Percentiles rank a stretch among this genome's conserved stretches.
Conservation (phyloP, 2,888 invertebrate genomes). For the Amphipoea oculea region DNA sequence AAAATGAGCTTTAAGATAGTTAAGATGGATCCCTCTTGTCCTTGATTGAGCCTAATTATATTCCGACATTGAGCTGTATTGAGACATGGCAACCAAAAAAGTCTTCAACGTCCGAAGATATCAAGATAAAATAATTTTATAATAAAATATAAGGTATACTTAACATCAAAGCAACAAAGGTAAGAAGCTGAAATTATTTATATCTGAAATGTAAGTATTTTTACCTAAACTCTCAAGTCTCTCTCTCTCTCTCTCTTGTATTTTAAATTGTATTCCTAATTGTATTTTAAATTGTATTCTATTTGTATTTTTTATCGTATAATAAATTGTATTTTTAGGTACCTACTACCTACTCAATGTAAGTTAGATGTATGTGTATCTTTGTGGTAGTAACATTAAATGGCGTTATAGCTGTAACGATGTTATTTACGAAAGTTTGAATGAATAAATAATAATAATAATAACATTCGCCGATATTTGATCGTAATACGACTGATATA, state of each 20-base stretch:
- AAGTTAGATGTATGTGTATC: too few relatives aligned
- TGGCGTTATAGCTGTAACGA: too few relatives aligned
- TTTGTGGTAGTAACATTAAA: too few relatives aligned
- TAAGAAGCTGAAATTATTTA: not conserved
- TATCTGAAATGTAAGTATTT: conserved; percentile 1
- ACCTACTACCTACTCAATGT: too few relatives aligned
- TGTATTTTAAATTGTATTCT: too few relatives aligned
- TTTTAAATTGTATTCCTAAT: too few relatives aligned
- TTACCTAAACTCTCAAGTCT: conserved; percentile 3
- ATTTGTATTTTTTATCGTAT: too few relatives aligned
- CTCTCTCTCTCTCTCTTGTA: too few relatives aligned
- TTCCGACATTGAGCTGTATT: not conserved
- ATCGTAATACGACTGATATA: conserved; percentile 25
- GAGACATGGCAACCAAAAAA: too few relatives aligned
- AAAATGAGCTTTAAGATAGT: not conserved
- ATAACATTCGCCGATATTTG: conserved; percentile 35
- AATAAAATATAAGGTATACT: not conserved
- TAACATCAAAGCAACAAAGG: not conserved
- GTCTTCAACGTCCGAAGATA: not conserved
- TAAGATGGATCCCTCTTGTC: not conserved
- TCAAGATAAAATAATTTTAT: not conserved
- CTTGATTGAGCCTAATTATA: not conserved
- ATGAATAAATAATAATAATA: too few relatives aligned
- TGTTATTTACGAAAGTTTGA: too few relatives aligned
- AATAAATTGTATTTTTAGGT: too few relatives aligned